Conservation (phyloP, 2,113 vertebrate genomes). For the Neotoma lepida region DNA sequence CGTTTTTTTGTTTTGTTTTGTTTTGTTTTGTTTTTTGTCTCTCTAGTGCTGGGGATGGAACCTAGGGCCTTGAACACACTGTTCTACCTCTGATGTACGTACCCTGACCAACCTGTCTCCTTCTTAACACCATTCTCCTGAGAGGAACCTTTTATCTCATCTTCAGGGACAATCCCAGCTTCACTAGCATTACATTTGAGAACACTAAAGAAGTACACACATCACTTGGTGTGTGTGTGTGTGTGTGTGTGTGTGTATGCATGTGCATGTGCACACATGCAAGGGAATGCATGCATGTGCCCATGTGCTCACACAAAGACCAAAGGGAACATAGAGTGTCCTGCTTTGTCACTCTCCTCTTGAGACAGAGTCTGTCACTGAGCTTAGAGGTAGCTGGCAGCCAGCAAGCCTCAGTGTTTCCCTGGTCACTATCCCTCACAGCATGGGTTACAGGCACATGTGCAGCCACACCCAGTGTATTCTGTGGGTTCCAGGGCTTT, state of each 20-base stretch:
- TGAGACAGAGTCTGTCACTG: neutral
- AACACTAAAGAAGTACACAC: neutral
- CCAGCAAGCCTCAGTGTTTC: neutral
- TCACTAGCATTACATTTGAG: neutral
- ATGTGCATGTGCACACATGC: fast-evolving
- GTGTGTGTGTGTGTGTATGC: neutral
- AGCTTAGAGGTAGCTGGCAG: neutral
- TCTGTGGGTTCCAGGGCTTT: neutral
- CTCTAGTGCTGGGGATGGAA: neutral
- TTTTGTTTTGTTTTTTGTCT: no score
- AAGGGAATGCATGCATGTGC: neutral
- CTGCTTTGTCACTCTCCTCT: neutral
- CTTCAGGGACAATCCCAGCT: neutral
- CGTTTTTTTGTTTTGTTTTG: no score
- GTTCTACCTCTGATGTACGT: neutral
- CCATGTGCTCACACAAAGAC: neutral
- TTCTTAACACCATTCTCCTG: neutral
- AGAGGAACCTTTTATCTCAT: neutral
- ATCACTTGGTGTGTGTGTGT: neutral
- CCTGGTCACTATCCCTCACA: neutral
- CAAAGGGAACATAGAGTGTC: neutral
- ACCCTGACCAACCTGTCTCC: neutral
- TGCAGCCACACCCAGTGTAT: neutral
- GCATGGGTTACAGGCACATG: neutral
- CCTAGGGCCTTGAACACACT: neutral